Evolutionary conservation across 2,888 invertebrate genomes (phyloP).

Genomic region (Phyllotreta striolata): DNA sequence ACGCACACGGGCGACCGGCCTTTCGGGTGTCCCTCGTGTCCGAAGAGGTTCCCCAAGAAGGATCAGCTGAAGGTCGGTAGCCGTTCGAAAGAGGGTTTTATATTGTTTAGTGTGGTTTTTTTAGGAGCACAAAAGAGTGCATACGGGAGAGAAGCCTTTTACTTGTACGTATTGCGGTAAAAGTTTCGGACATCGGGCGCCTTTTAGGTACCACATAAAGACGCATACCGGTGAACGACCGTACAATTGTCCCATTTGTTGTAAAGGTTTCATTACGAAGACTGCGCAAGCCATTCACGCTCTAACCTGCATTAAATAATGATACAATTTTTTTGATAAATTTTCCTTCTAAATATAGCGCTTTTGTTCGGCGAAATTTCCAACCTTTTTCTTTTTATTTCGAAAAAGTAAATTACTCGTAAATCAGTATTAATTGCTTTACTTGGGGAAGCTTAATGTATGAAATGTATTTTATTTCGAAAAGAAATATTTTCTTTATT

Average conservation of each 20-base stretch:
- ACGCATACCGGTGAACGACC: constrained; percentile 42
- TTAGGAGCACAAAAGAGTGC: constrained; percentile 51
- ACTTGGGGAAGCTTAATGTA: constrained; percentile 1
- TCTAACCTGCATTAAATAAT: constrained; percentile 35
- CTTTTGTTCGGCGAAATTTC: neutral
- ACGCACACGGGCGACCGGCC: constrained; percentile 66
- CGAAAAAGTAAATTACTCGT: no score
- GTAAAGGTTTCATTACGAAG: constrained; percentile 46
- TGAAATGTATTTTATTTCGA: neutral
- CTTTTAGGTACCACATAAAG: constrained; percentile 49
- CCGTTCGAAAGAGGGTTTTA: neutral
- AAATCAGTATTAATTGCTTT: no score
- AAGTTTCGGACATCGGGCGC: constrained; percentile 48
- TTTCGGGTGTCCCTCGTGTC: constrained; percentile 47
- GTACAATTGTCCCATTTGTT: constrained; percentile 49
- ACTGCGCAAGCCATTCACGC: constrained; percentile 38
- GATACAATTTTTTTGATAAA: constrained; percentile 4
- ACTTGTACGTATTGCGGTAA: constrained; percentile 54
- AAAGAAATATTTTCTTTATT: no score
- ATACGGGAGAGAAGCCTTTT: constrained; percentile 58
- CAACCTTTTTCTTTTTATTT: neutral
- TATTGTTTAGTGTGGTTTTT: neutral
- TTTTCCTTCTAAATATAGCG: neutral
- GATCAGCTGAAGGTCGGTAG: constrained; percentile 47
- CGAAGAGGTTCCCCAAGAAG: constrained; percentile 56